Evolutionary conservation across 2,113 vertebrate genomes (phyloP), one percentile per base, ranked within the genome.

Genomic region (Sylvia atricapilla): DNA sequence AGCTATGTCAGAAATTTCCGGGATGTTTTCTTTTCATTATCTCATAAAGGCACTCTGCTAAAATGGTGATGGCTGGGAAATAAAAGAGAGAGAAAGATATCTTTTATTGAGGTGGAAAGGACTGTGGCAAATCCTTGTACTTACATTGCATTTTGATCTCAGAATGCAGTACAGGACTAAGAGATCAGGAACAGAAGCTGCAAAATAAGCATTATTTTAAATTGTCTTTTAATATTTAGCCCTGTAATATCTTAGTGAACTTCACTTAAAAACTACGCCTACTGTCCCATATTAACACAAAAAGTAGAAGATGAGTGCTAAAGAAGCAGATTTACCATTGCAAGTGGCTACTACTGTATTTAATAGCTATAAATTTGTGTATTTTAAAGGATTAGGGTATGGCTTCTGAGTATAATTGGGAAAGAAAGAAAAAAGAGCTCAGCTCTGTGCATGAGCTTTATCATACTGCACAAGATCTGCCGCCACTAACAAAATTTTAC

Each of bases 11-110:
- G 91, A 93, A 95, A 91, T 92, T 94, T 94, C 86, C 5, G 10
- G 91, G 81, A 85, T 76, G 41, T 85, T 95, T 96, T 92, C 49
- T 82, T 97, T 89, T 94, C 52, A 84, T 92, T 95, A 84, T 66
- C 70, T 90, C 72, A 80, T 83, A 77, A 92, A 93, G 81, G 16
- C 84, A 44, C 56, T 81, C 49, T 79, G 73, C 53, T 93, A 70
- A 73, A 95, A 82, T 79, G 28, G 62, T 63, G 69, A 78, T 5
- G 41, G 30, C 64, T 93, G n/a, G 58, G 60, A 82, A 95, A 58
- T 58, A 77, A 85, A 59, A 87, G 33, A 89, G 35, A 93, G n/a
- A 84, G 56, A 64, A 63, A 90, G 46, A 70, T 5, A 43, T 83
- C 37, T 87, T 87, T 82, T 67, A 58, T 13, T 39, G 67, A 64